Conservation (phyloP, 2,113 vertebrate species). For the Psammodynastes pulverulentus region DNA sequence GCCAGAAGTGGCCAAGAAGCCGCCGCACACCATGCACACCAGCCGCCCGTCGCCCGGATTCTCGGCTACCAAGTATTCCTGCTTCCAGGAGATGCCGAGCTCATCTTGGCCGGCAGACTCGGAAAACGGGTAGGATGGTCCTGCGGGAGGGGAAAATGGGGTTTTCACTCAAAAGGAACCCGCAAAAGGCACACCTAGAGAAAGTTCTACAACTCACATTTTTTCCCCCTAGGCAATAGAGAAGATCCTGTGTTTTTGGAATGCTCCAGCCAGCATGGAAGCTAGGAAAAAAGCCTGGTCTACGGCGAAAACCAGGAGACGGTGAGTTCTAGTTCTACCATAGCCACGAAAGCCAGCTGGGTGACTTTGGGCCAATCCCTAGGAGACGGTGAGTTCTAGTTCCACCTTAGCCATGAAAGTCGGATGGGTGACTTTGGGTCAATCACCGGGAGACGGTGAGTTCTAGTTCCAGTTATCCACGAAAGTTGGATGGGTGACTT, state of each 20-base stretch:
- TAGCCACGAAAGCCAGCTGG: background rate
- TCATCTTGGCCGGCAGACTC: background rate
- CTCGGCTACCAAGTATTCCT: constrained; percentile 80
- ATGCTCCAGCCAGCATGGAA: background rate
- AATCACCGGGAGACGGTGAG: no score
- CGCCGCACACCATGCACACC: constrained; percentile 87
- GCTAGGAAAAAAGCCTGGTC: background rate
- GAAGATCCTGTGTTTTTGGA: background rate
- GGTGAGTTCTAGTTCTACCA: background rate
- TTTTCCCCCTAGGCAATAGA: no score
- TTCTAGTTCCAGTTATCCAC: background rate
- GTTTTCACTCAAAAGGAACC: background rate
- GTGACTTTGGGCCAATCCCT: background rate
- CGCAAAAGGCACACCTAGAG: background rate
- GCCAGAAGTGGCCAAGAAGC: constrained; percentile 73
- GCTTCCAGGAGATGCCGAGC: constrained; percentile 44
- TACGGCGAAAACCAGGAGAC: background rate
- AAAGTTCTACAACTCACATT: background rate
- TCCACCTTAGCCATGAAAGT: accelerated
- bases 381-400: background rate
- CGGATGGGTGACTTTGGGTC: background rate
- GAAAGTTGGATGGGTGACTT: background rate
- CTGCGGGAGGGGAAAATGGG: background rate
- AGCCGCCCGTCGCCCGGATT: constrained; percentile 76
- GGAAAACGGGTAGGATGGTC: background rate